Conservation (phyloP, 2,113 vertebrate genomes). For the Blennius ocellaris region DNA sequence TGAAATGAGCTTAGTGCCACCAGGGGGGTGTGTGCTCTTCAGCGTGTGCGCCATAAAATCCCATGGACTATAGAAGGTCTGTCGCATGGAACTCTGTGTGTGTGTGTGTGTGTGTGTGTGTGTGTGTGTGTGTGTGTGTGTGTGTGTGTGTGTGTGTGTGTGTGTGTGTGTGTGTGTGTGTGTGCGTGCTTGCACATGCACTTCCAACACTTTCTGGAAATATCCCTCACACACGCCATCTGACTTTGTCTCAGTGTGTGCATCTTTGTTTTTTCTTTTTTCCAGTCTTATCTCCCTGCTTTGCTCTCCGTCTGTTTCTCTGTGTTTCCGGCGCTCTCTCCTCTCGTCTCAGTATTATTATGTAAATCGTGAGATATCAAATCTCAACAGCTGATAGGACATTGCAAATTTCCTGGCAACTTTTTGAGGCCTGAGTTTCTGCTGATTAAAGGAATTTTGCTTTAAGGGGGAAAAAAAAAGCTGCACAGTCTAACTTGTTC, state of each 20-base stretch:
- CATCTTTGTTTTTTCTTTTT: slow-evolving; percentile 35
- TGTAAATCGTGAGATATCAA: slow-evolving; percentile 45
- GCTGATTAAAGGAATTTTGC: slow-evolving; percentile 6
- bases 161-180: slow-evolving; percentile 18
- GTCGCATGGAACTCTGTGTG: slow-evolving; percentile 32
- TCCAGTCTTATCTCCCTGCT: slow-evolving; percentile 16
- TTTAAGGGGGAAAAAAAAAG: background rate
- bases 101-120: slow-evolving; percentile 36
- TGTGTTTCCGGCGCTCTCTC: background rate
- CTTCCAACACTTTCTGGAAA: slow-evolving; percentile 45
- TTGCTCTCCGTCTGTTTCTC: slow-evolving; percentile 34
- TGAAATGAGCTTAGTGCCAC: slow-evolving; percentile 71
- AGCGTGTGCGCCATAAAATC: slow-evolving; percentile 61
- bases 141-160: slow-evolving; percentile 31
- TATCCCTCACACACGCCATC: slow-evolving; percentile 31
- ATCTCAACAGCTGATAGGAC: slow-evolving; percentile 42
- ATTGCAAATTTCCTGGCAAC: slow-evolving; percentile 1
- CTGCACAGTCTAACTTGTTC: background rate
- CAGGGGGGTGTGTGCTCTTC: slow-evolving; percentile 57
- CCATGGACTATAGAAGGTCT: slow-evolving; percentile 65
- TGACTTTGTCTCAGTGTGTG: slow-evolving; percentile 20
- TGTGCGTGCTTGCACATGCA: background rate
- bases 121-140: too few relatives aligned
- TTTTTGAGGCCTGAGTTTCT: slow-evolving; percentile 24
- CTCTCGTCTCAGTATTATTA: slow-evolving; percentile 37